Conservation (phyloP, 2,888 invertebrate genomes). For the Listrodromus nycthemerus region DNA sequence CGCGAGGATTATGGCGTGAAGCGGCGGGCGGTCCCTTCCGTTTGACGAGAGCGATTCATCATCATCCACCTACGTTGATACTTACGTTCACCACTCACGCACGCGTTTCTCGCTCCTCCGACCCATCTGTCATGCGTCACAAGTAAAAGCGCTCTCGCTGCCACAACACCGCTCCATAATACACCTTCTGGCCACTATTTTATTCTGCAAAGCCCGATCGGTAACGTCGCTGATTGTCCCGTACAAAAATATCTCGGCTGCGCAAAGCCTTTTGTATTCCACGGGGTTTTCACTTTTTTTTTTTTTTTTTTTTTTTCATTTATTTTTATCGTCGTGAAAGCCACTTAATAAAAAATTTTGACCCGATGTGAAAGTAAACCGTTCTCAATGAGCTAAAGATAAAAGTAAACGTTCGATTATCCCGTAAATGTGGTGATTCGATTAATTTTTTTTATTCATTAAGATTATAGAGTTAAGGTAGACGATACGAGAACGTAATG, state of each 20-base stretch:
- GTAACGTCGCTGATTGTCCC: constrained; percentile 9
- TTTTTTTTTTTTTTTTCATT: background rate
- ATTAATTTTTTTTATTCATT: no score
- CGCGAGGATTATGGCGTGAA: constrained; percentile 82
- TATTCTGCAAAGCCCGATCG: constrained; percentile 44
- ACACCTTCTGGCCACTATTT: background rate
- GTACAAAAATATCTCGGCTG: background rate
- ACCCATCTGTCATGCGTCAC: constrained; percentile 82
- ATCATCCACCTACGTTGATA: constrained; percentile 83
- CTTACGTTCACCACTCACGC: constrained; percentile 72
- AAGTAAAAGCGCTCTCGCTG: constrained; percentile 70
- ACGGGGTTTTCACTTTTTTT: background rate
- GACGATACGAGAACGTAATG: no score
- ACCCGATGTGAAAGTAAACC: no score
- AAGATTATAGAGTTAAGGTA: no score
- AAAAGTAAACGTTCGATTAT: no score
- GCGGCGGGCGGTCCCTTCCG: constrained; percentile 83
- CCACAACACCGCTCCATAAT: constrained; percentile 43
- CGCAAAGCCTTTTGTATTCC: background rate
- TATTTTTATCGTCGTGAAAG: no score
- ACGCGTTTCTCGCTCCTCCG: constrained; percentile 66
- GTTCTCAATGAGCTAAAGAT: no score
- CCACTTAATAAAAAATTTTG: background rate
- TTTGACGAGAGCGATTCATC: constrained; percentile 84
- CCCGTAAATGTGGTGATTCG: no score